These are phyloP conservation scores for Scylla paramamosain DNA, from an alignment of 1,140 invertebrate genomes.

Conservation along the genomic window DNA sequence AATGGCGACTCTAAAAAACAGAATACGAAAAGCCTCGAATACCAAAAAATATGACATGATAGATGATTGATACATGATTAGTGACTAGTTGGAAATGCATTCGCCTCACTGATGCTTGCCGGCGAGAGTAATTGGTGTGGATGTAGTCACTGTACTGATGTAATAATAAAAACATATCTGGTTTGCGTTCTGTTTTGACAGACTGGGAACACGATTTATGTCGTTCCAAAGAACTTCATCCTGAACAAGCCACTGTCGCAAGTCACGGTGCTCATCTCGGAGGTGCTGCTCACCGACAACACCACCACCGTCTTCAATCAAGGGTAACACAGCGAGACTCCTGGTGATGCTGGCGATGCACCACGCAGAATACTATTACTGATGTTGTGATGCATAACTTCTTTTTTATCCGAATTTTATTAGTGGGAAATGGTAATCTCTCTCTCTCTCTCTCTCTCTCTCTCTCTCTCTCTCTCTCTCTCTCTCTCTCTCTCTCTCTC, in stretches of 20 bases:
- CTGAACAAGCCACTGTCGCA: constrained; percentile 27
- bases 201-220: constrained; percentile 63
- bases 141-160: too few relatives aligned
- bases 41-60: too few relatives aligned
- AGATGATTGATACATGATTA: too few relatives aligned
- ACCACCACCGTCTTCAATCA: constrained; percentile 13
- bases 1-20: too few relatives aligned
- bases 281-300: constrained; percentile 55
- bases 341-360: not conserved
- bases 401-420: not conserved
- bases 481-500: constrained; percentile 19
- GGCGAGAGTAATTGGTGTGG: too few relatives aligned
- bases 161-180: not conserved
- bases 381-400: too few relatives aligned
- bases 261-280: constrained; percentile 2
- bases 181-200: not conserved
- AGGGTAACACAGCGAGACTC: not conserved
- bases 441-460: constrained; percentile 30
- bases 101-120: too few relatives aligned
- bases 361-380: too few relatives aligned
- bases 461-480: not conserved
- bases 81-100: too few relatives aligned
- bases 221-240: constrained; percentile 31
- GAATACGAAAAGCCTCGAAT: too few relatives aligned
- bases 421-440: not conserved